Evolutionary conservation across 2,888 invertebrate species (phyloP).

Genomic region (Mimachlamys varia): DNA sequence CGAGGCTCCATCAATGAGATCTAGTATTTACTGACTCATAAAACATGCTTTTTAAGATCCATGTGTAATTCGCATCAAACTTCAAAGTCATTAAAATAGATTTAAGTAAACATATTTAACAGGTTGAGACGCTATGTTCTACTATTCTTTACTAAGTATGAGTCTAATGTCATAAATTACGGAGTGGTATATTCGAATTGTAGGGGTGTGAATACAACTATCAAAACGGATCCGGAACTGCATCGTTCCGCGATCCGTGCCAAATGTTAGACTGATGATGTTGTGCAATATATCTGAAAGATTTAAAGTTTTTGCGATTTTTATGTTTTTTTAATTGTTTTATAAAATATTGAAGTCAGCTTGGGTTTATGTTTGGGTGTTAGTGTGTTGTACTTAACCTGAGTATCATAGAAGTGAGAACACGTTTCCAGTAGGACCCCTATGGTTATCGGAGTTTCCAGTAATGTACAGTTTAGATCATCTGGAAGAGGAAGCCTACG

Average conservation of each 20-base stretch:
- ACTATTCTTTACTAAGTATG: neutral
- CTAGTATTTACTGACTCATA: neutral
- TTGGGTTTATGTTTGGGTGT: neutral
- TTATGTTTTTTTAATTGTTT: conserved; percentile 2
- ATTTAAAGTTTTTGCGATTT: neutral
- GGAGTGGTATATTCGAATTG: neutral
- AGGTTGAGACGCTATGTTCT: neutral
- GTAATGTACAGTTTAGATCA: neutral
- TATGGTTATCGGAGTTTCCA: neutral
- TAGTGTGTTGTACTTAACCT: neutral
- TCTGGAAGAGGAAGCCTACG: too few relatives aligned
- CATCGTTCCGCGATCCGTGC: neutral
- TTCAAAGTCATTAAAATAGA: neutral
- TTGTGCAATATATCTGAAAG: neutral
- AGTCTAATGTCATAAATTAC: neutral
- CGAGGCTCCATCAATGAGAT: conserved; percentile 6
- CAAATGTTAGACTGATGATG: neutral
- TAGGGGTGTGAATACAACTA: neutral
- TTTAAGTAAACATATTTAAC: neutral
- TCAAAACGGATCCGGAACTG: neutral
- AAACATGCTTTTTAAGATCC: conserved; percentile 11
- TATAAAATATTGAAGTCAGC: conserved; percentile 11
- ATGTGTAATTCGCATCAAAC: neutral
- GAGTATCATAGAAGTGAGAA: neutral
- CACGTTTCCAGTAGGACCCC: neutral